Base-by-base conservation (phyloP, 2,888 invertebrate genomes). In the Eupithecia dodoneata region DNA sequence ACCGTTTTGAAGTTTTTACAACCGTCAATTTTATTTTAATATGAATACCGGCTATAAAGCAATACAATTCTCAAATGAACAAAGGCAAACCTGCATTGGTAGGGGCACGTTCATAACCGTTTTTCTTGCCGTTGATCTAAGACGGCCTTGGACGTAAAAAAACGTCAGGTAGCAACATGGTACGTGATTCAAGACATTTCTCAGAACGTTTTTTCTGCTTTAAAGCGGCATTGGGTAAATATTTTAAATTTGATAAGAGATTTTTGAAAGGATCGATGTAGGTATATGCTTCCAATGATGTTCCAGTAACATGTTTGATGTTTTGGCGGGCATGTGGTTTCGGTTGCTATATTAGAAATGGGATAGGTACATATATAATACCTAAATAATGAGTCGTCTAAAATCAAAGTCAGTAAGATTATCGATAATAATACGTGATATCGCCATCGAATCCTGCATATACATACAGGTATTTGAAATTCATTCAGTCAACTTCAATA, bases 81-180 rank as follows among this genome's bases (percentile, higher is more conserved):
- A 81, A 81, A 74, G 59, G 75, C 72, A 66, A 69, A 67, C 52
- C 42, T 67, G 69, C 65, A 72, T 76, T 78, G 65, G 76, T 63
- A 69, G 13, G 75, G 69, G 76, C 82, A 79, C 81, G 81, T 79
- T 77, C 59, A n/a, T 78, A 81, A 83, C 83, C 82, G 84, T 83
- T 84, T 84, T 76, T 67, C 72, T 7, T 7, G 70, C 55, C 44
- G 66, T 75, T 65, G 66, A 5, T 81, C 80, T 82, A 85, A 69
- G 77, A 75, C 81, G 87, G 82, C 91, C 90, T 91, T 90, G 88
- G 75, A 47, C 15, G 71, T 80, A 75, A 83, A 81, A 86, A 85
- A 59, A 30, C 30, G 10, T 85, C 91, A 90, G 90, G 90, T 90
- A 90, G 90, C 86, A 85, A 88, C 87, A 18, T 30, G 71, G 75